These are phyloP conservation scores for Ornithoptera alexandrae DNA, from an alignment of 2,888 invertebrate genomes.

Conservation along the genomic window DNA sequence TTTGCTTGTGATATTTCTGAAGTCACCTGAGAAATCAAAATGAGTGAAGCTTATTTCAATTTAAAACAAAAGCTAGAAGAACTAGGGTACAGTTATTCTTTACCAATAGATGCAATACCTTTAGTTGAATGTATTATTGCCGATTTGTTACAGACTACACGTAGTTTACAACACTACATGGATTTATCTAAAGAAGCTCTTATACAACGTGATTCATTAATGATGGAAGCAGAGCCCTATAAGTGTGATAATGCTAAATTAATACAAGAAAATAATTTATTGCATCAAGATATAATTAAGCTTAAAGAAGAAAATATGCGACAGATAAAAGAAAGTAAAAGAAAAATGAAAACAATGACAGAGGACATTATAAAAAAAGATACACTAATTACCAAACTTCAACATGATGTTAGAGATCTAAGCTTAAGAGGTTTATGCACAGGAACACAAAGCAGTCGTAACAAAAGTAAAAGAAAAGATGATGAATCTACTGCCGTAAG, in stretches of 20 bases:
- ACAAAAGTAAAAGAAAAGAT: slow-evolving; percentile 63
- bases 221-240: slow-evolving; percentile 87
- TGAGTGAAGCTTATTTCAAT: slow-evolving; percentile 24
- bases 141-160: slow-evolving; percentile 93
- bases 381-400: slow-evolving; percentile 60
- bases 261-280: slow-evolving; percentile 86
- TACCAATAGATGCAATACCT: slow-evolving; percentile 88
- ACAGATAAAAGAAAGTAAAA: slow-evolving; percentile 78
- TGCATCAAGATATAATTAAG: slow-evolving; percentile 84
- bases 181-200: slow-evolving; percentile 84
- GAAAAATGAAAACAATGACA: slow-evolving; percentile 82
- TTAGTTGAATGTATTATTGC: slow-evolving; percentile 89
- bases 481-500: slow-evolving; percentile 36
- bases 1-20: neutral
- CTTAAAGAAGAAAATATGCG: slow-evolving; percentile 83
- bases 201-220: slow-evolving; percentile 85
- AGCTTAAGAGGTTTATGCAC: slow-evolving; percentile 71
- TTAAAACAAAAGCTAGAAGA: slow-evolving; percentile 84
- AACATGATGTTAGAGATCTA: slow-evolving; percentile 67
- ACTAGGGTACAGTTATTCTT: slow-evolving; percentile 88
- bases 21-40: slow-evolving; percentile 1
- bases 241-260: slow-evolving; percentile 89
- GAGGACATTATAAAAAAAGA: slow-evolving; percentile 81
- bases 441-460: slow-evolving; percentile 68
- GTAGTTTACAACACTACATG: slow-evolving; percentile 91